These are phyloP conservation scores for Pollenia amentaria DNA, from an alignment of 2,888 invertebrate genomes.

Conservation along the genomic window DNA sequence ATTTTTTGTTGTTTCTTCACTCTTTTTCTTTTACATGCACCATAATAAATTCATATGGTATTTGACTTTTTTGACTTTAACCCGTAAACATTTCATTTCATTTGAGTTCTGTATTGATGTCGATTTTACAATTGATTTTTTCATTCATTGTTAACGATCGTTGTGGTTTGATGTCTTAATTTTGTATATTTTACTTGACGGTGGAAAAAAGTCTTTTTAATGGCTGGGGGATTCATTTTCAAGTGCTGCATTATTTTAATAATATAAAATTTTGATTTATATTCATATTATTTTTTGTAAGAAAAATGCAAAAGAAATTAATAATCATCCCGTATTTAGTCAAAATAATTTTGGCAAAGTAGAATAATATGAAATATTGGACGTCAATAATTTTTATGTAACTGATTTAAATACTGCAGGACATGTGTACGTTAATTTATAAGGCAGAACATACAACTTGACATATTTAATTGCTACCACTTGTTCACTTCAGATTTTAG, in stretches of 20 bases:
- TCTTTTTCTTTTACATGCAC: conserved; percentile 15
- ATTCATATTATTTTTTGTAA: not conserved
- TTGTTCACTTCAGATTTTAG: no score
- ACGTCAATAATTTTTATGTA: no score
- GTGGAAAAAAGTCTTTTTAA: not conserved
- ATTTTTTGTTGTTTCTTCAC: conserved; percentile 1
- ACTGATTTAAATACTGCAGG: no score
- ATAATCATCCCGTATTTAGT: no score
- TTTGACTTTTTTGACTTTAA: conserved; percentile 68
- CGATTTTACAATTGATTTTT: conserved; percentile 53
- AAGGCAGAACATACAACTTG: no score
- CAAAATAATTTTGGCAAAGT: no score
- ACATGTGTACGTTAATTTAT: no score
- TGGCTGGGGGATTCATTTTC: not conserved
- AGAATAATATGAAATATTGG: no score
- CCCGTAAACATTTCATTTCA: conserved; percentile 55
- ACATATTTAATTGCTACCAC: no score
- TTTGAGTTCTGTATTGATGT: conserved; percentile 14
- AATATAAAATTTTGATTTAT: conserved; percentile 13
- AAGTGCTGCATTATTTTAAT: conserved; percentile 29
- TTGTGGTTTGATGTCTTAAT: conserved; percentile 15
- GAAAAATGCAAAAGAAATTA: no score
- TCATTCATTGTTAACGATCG: conserved; percentile 13
- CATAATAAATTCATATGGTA: conserved; percentile 55
- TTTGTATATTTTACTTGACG: not conserved